Base-by-base conservation (phyloP, 2,797 vertebrate species). In the Tenualosa ilisha region DNA sequence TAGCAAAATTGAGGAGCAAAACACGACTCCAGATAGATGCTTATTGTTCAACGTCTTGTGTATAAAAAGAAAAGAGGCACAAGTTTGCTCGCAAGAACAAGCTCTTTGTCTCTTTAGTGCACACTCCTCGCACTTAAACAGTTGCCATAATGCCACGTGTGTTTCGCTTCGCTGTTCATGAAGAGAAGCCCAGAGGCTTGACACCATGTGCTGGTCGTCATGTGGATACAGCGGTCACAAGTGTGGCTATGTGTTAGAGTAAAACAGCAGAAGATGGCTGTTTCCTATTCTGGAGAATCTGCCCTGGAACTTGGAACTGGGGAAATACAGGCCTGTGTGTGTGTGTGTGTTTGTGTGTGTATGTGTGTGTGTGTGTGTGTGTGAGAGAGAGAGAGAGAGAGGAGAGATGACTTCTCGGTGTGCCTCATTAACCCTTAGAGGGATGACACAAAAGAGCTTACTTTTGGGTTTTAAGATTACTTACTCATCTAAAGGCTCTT, bases 151-250 rank as follows among this genome's bases (percentile, higher is more conserved):
- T 37, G 26, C 37, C 7, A 17, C 37, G 7, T 79, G 72, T 46
- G 72, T 79, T 79, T 79, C 40, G 72, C 72, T 20, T 46, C 15
- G 40, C 72, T 46, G 40, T 7, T 46, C 13, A 40, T 20, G 15
- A 40, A 13, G 12, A 75, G 5, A 40, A 22, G 6, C 72, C 72
- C 72, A 6, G 37, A 46, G 72, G 72, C 72, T 79, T 2, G 72
- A 79, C 31, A 72, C 26, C 65, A 68, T 68, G 72, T 79, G 72
- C 72, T 79, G 40, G 72, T 6, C 72, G 40, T 79, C 72, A 79
- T 79, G 72, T 79, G 72, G 40, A 79, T 46, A 8, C 20, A 8
- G 72, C 20, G 37, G 40, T 46, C 72, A 79, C 72, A 79, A 79
- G 72, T 5, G 15, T 1, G 37, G 68, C 20, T 43, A 46, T 15